phyloP scores from a whole-genome alignment of 2,113 vertebrate species.

The Thamnaconus septentrionalis region DNA sequence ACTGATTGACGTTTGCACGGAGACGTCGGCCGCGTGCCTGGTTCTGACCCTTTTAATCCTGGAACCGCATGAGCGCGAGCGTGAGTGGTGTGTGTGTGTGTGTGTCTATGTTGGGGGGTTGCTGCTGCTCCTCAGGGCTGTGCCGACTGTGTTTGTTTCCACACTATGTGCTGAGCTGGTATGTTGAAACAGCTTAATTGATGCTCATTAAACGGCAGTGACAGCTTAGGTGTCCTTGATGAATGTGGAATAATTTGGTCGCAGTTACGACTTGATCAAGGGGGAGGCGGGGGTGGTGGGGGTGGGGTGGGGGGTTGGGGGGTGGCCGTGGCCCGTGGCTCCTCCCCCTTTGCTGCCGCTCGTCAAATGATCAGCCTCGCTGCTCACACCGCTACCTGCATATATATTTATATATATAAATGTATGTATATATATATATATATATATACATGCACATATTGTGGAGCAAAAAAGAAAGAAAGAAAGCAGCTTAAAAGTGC shows the following conservation, averaged over 20 bases:
- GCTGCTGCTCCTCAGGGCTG: constrained; percentile 6
- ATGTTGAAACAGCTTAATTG: constrained; percentile 81
- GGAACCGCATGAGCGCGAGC: no score
- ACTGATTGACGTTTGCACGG: no score
- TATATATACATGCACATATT: no score
- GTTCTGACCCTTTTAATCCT: no score
- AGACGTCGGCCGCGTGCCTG: no score
- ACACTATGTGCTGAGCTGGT: constrained; percentile 64
- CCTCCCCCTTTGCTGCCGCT: background rate
- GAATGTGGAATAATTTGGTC: constrained; percentile 79
- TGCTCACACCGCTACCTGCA: constrained; percentile 6
- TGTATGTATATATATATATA: background rate
- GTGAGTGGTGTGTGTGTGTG: no score
- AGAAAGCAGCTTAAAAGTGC: constrained; percentile 7
- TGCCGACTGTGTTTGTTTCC: constrained; percentile 48
- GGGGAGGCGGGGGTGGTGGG: no score
- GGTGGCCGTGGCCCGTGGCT: constrained; percentile 55
- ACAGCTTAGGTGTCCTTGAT: constrained; percentile 81
- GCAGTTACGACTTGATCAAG: constrained; percentile 80
- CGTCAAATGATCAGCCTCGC: constrained; percentile 14
- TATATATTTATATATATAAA: background rate
- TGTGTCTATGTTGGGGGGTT: background rate
- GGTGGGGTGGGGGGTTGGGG: no score
- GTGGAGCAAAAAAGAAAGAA: no score
- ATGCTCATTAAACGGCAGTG: constrained; percentile 81